Percentiles rank a stretch among this genome's conserved stretches.
phyloP scores from a whole-genome alignment of 1,140 invertebrate species.

The Leptonema lineaticorne region DNA sequence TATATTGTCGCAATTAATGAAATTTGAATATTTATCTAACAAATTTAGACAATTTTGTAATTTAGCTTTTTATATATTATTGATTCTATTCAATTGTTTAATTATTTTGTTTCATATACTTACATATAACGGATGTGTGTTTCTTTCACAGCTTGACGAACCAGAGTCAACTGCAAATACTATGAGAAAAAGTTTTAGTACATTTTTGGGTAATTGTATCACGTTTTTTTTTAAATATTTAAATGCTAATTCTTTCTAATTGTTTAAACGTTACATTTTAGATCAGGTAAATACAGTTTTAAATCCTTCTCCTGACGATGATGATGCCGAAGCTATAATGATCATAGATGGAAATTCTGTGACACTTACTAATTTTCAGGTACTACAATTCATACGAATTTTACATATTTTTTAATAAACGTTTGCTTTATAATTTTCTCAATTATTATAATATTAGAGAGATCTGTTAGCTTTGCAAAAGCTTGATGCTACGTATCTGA shows the following conservation, averaged over 20 bases:
- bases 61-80: too few species aligned
- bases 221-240: neutral
- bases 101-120: too few species aligned
- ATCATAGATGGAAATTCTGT: conserved; percentile 63
- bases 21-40: too few species aligned
- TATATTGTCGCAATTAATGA: too few species aligned
- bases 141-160: conserved; percentile 66
- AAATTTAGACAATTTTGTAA: too few species aligned
- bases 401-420: conserved; percentile 23
- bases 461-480: conserved; percentile 53
- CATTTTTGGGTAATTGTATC: conserved; percentile 56
- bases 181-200: conserved; percentile 69
- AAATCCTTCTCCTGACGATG: conserved; percentile 68
- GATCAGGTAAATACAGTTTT: conserved; percentile 67
- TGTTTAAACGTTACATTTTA: conserved; percentile 39
- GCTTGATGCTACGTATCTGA: conserved; percentile 55
- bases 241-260: neutral
- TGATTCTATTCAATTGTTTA: too few species aligned
- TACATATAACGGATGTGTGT: too few species aligned
- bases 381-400: conserved; percentile 42
- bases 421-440: too few species aligned
- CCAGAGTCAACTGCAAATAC: conserved; percentile 66
- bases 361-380: conserved; percentile 61
- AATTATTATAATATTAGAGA: conserved; percentile 45
- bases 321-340: conserved; percentile 66